Evolutionary conservation across 35 echinoderm and acorn worm genomes (phyloP).

Genomic region (Ophiothrix spiculata): DNA sequence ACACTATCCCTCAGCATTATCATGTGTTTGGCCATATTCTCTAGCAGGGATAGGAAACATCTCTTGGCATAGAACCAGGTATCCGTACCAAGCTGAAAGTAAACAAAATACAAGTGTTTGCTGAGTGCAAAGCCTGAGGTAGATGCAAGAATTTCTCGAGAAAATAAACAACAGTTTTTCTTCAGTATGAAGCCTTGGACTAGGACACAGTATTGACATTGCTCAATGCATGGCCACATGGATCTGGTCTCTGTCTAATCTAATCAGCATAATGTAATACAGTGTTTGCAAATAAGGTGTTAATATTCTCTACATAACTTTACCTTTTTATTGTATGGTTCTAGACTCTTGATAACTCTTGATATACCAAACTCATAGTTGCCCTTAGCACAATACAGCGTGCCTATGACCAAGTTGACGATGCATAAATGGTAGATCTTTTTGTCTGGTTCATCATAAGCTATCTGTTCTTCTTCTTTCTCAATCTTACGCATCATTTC

Average conservation of each 20-base stretch:
- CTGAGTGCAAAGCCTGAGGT: too few species aligned
- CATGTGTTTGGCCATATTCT: slow-evolving; percentile 99
- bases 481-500: slow-evolving; percentile 99
- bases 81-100: slow-evolving; percentile 84
- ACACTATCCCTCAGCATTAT: slow-evolving; percentile 98
- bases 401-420: slow-evolving; percentile 97
- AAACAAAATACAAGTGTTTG: too few species aligned
- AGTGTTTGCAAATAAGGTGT: too few species aligned
- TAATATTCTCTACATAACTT: too few species aligned
- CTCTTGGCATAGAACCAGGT: slow-evolving; percentile 91
- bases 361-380: slow-evolving; percentile 99
- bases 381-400: slow-evolving; percentile 96
- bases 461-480: slow-evolving; percentile 88
- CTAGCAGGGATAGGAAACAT: slow-evolving; percentile 89
- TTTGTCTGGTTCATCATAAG: slow-evolving; percentile 96
- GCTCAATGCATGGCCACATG: too few species aligned
- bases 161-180: too few species aligned
- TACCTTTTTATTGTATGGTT: slow-evolving; percentile 99
- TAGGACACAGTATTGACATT: too few species aligned
- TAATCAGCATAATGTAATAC: too few species aligned
- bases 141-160: too few species aligned
- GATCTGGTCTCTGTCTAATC: too few species aligned
- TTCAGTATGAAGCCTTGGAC: too few species aligned
- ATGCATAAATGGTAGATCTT: slow-evolving; percentile 99
- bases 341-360: slow-evolving; percentile 95